Conservation (phyloP, 2,113 vertebrate species). For the Morphnarchus princeps region DNA sequence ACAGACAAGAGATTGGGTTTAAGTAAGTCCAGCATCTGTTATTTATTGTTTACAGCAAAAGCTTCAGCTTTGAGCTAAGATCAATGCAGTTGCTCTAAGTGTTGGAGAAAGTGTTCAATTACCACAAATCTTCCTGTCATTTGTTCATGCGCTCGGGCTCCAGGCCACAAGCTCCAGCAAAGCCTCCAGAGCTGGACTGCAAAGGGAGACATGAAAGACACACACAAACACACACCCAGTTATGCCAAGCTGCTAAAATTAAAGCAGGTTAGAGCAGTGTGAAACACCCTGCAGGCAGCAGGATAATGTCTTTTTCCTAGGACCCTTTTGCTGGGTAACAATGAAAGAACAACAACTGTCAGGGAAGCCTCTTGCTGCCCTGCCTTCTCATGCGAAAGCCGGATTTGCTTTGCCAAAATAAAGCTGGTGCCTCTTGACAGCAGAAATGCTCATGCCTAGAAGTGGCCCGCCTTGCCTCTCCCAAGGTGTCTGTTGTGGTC, state of each 20-base stretch:
- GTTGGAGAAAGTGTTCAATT: background rate
- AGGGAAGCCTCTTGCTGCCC: background rate
- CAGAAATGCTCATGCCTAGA: background rate
- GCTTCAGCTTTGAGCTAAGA: background rate
- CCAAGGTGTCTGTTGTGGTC: background rate
- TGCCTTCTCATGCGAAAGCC: background rate
- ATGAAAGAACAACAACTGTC: background rate
- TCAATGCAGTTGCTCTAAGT: background rate
- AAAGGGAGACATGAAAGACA: background rate
- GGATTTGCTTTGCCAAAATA: background rate
- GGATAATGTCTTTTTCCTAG: background rate
- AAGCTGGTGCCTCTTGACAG: background rate
- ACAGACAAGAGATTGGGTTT: background rate
- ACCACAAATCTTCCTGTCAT: background rate
- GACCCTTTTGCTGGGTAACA: rapidly evolving
- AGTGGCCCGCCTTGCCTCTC: background rate
- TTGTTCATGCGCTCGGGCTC: background rate
- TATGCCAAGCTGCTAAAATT: background rate
- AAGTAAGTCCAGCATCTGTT: background rate
- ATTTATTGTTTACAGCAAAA: background rate
- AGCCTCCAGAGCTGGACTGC: background rate
- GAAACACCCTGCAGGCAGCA: background rate
- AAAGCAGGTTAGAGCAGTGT: background rate
- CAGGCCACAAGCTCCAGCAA: background rate
- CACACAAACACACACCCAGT: background rate